phyloP scores from a whole-genome alignment of 2,113 vertebrate species.

The Gambusia affinis region DNA sequence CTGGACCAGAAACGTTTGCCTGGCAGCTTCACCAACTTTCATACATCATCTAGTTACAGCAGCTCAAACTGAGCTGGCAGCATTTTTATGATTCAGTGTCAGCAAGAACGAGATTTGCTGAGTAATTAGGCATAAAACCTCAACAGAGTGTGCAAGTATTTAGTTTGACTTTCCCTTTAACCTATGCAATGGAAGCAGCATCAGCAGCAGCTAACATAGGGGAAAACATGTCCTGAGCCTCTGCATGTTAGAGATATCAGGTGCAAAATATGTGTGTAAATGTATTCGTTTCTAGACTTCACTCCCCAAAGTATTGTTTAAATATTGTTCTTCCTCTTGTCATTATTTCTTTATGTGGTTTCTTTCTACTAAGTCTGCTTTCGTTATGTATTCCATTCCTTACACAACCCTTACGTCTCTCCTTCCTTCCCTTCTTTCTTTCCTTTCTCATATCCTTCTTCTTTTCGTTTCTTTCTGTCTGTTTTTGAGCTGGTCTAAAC shows the following conservation, averaged over 20 bases:
- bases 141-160: background rate
- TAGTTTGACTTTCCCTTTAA: background rate
- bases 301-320: no score
- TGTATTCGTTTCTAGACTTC: background rate
- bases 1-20: background rate
- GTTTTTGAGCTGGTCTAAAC: background rate
- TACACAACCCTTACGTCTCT: no score
- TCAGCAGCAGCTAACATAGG: background rate
- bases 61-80: background rate
- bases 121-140: slow-evolving; percentile 7
- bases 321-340: no score
- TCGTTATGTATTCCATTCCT: background rate
- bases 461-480: background rate
- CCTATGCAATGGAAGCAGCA: background rate
- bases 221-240: background rate
- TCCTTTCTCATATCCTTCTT: no score
- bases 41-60: background rate
- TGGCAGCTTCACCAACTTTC: background rate
- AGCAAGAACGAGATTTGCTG: slow-evolving; percentile 6
- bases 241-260: background rate
- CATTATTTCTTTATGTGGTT: no score
- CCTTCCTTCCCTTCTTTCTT: no score
- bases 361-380: no score
- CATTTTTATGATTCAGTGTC: background rate
- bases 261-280: background rate